These are phyloP conservation scores for Platichthys flesus DNA, from an alignment of 2,113 vertebrate species.

Conservation along the genomic window DNA sequence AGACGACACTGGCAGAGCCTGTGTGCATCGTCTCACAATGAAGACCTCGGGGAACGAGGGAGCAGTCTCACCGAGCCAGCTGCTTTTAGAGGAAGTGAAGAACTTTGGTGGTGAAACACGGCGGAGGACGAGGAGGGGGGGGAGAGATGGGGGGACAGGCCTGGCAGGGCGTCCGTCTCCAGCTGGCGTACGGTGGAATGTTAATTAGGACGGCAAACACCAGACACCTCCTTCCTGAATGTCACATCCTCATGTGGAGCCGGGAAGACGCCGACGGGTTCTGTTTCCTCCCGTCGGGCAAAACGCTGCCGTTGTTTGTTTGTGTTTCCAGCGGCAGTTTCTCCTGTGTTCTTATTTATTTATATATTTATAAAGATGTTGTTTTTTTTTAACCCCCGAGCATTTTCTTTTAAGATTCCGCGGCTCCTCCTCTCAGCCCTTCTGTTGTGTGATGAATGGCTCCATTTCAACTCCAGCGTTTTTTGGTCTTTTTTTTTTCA, in stretches of 20 bases:
- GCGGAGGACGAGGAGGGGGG: slow-evolving; percentile 4
- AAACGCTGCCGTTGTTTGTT: slow-evolving; percentile 54
- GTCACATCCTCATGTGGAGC: slow-evolving; percentile 61
- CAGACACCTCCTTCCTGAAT: slow-evolving; percentile 62
- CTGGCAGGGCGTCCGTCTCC: slow-evolving; percentile 52
- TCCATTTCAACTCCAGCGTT: slow-evolving; percentile 77
- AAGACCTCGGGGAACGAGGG: slow-evolving; percentile 58
- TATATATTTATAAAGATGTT: no score
- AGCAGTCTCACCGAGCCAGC: slow-evolving; percentile 13
- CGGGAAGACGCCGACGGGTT: background rate
- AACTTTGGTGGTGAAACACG: slow-evolving; percentile 36
- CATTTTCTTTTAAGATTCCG: slow-evolving; percentile 45
- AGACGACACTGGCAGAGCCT: slow-evolving; percentile 66
- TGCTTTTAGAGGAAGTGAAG: slow-evolving; percentile 30
- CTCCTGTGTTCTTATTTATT: slow-evolving; percentile 30
- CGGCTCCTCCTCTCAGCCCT: slow-evolving; percentile 38
- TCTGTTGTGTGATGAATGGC: slow-evolving; percentile 79
- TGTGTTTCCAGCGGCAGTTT: slow-evolving; percentile 49
- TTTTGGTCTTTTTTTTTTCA: background rate
- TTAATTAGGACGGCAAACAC: slow-evolving; percentile 68
- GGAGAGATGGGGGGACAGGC: background rate
- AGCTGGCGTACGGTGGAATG: slow-evolving; percentile 62
- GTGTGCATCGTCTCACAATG: slow-evolving; percentile 64
- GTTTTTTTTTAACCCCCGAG: slow-evolving; percentile 2
- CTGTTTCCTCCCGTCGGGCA: slow-evolving; percentile 39